These are phyloP conservation scores for Stenurella melanura DNA, from an alignment of 2,888 invertebrate species.

Conservation along the genomic window DNA sequence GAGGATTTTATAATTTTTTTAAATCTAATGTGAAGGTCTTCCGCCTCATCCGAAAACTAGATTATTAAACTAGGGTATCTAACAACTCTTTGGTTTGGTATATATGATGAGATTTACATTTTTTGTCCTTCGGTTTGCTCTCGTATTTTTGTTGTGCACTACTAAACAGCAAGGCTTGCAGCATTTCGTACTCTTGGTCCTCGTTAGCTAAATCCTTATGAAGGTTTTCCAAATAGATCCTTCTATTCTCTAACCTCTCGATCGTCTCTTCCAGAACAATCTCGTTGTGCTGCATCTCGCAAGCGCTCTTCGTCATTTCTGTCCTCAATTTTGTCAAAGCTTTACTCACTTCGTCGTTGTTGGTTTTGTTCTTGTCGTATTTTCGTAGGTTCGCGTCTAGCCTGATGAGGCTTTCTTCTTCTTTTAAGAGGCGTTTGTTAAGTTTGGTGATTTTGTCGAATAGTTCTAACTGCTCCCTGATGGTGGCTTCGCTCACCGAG, in stretches of 20 bases:
- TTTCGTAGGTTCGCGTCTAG: conserved; percentile 76
- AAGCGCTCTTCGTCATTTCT: conserved; percentile 72
- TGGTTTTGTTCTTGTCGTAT: conserved; percentile 68
- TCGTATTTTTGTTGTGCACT: conserved; percentile 58
- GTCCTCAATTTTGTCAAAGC: conserved; percentile 67
- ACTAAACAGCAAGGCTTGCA: conserved; percentile 70
- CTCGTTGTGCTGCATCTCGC: conserved; percentile 73
- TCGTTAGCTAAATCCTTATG: conserved; percentile 69
- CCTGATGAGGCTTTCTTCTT: conserved; percentile 83
- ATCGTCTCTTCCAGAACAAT: conserved; percentile 71
- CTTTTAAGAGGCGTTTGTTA: conserved; percentile 83
- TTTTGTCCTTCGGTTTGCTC: conserved; percentile 37
- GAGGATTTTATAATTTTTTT: no score
- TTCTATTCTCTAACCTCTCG: conserved; percentile 67
- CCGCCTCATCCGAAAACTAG: conserved; percentile 28
- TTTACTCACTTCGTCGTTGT: conserved; percentile 66
- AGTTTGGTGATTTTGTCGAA: conserved; percentile 83
- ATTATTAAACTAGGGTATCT: conserved; percentile 72
- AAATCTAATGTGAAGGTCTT: background rate
- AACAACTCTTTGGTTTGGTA: conserved; percentile 73
- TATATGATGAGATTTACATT: conserved; percentile 61
- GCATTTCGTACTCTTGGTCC: conserved; percentile 71
- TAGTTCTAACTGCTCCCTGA: conserved; percentile 80
- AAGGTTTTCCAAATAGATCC: conserved; percentile 67
- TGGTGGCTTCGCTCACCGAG: conserved; percentile 76